Base-by-base conservation (phyloP, 2,888 invertebrate genomes). In the Melipona bicolor region DNA sequence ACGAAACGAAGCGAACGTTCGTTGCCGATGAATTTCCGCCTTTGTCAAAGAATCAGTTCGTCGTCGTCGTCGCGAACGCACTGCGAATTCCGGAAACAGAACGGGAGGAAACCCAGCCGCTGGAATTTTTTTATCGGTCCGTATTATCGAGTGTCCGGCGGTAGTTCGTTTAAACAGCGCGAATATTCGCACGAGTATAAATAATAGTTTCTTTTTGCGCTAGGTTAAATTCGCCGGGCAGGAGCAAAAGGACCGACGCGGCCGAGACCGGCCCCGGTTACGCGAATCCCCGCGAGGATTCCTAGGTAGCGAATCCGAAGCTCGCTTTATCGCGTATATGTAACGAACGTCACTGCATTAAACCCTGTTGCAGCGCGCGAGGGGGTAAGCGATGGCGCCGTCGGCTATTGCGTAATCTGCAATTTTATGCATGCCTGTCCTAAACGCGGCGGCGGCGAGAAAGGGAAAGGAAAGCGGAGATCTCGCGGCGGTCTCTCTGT, bases 361-460 rank as follows among this genome's bases (percentile, higher is more conserved):
- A 89, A 84, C 88, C 76, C 76, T 78, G 85, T 78, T 86, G 86
- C 89, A 62, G 72, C 74, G 43, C 9, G 43, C 43, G 11, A 43
- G 43, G 43, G 59, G 80, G 64, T 84, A 90, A 90, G 85, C 85
- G 89, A 89, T 87, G 89, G 87, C 81, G 90, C 89, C 85, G 69
- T 78, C 77, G 88, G 89, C 89, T 88, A 90, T 88, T 88, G 87
- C 89, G 82, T 89, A 89, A 89, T 89, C 89, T 89, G 84, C 89
- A 90, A 89, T 89, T 89, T 89, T 88, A 90, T 85, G 85, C 80
- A 81, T 74, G 74, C 80, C 79, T 72, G 76, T 86, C 71, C 86
- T 77, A 79, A 71, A 85, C 72, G 65, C 77, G 79, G 78, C 54
- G 52, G 43, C 43, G 75, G 82, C 67, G 69, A 79, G 80, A 81